Conservation (phyloP, 2,797 vertebrate species). For the Rhinoraja longicauda region DNA sequence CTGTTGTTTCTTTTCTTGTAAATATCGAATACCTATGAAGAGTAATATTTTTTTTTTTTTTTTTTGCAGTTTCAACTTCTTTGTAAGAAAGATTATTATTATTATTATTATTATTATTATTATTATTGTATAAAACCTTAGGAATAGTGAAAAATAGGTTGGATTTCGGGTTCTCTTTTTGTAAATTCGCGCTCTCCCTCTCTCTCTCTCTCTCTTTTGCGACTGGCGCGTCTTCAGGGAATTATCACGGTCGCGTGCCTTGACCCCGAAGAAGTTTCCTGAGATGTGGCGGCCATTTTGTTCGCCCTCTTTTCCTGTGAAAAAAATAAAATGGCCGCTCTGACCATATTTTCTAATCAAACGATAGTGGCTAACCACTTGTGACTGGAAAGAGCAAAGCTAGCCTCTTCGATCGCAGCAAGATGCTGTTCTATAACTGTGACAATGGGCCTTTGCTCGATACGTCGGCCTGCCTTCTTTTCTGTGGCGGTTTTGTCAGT, state of each 20-base stretch:
- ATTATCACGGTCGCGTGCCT: not conserved
- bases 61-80: not conserved
- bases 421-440: not conserved
- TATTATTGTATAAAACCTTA: constrained; percentile 28
- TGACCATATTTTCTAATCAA: not conserved
- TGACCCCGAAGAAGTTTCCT: constrained; percentile 7
- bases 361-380: not conserved
- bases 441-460: not conserved
- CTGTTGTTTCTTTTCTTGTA: not conserved
- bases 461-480: not conserved
- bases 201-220: not conserved
- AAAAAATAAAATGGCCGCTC: too few species aligned
- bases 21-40: constrained; percentile 29
- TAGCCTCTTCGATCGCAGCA: not conserved
- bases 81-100: constrained; percentile 24
- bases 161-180: not conserved
- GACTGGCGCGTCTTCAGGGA: not conserved
- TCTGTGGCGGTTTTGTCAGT: not conserved
- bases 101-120: too few species aligned
- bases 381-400: not conserved
- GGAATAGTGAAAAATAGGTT: constrained; percentile 29
- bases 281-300: not conserved
- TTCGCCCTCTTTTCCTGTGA: not conserved
- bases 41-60: constrained; percentile 22
- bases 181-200: not conserved